Evolutionary conservation across 2,888 invertebrate genomes (phyloP).

Genomic region (Drosophila macrospina): DNA sequence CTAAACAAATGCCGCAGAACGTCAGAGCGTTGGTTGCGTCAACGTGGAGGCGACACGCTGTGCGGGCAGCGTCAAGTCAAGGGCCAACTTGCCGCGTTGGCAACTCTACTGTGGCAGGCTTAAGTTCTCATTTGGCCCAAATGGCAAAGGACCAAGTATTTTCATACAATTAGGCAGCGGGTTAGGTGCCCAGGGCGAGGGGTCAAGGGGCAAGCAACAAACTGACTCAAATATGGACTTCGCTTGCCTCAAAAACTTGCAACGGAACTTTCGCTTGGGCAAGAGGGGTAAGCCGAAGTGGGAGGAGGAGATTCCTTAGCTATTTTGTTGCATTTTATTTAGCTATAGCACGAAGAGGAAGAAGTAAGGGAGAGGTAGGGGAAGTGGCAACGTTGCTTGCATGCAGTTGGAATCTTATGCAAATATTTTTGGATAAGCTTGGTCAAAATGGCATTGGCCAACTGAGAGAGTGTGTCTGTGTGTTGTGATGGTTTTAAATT

Average conservation of each 20-base stretch:
- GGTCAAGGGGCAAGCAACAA: constrained; percentile 26
- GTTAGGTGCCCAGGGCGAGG: constrained; percentile 2
- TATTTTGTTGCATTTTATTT: constrained; percentile 72
- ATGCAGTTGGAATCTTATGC: constrained; percentile 77
- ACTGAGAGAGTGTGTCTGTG: constrained; percentile 9
- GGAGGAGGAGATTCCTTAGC: constrained; percentile 12
- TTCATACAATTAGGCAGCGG: constrained; percentile 76
- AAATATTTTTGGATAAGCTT: constrained; percentile 77
- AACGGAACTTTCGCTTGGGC: constrained; percentile 49
- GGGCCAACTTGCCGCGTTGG: background rate
- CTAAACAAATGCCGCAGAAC: constrained; percentile 14
- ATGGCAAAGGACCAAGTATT: constrained; percentile 69
- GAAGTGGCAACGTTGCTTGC: constrained; percentile 52
- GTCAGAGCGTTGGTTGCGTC: background rate
- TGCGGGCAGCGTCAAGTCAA: background rate
- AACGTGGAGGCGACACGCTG: constrained; percentile 4
- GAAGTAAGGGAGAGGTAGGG: background rate
- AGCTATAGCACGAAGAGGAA: constrained; percentile 20
- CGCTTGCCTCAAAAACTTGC: constrained; percentile 67
- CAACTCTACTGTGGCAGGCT: constrained; percentile 34
- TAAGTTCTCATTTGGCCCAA: constrained; percentile 52
- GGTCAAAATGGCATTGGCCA: constrained; percentile 55
- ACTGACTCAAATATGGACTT: constrained; percentile 76
- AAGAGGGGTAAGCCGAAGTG: background rate
- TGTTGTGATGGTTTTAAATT: constrained; percentile 58